Conservation (phyloP, 1,140 invertebrate species). For the Mya arenaria region DNA sequence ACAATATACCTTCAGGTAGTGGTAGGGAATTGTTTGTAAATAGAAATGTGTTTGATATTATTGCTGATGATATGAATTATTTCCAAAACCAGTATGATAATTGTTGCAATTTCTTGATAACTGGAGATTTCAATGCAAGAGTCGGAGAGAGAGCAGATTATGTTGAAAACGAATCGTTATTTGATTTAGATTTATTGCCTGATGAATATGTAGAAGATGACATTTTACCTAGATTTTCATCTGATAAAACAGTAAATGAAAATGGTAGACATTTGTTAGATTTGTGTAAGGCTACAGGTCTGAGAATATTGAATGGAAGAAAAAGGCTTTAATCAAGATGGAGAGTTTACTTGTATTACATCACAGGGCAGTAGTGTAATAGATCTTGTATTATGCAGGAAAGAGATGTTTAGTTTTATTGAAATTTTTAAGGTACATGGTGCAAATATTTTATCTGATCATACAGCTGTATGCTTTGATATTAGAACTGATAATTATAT, state of each 20-base stretch:
- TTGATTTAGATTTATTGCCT: not conserved
- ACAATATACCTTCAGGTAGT: not conserved
- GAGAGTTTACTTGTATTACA: conserved; percentile 14
- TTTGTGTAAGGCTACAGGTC: conserved; percentile 5
- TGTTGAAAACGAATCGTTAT: not conserved
- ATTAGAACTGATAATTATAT: not conserved
- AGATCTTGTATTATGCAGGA: conserved; percentile 6
- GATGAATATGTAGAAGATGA: not conserved
- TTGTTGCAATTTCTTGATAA: not conserved
- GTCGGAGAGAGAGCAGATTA: not conserved
- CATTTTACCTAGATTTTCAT: not conserved
- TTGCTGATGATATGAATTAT: not conserved
- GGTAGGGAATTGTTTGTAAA: conserved; percentile 1
- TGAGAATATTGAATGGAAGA: conserved; percentile 16
- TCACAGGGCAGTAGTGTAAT: not conserved
- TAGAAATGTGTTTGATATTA: not conserved
- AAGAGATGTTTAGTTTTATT: not conserved
- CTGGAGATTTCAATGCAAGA: not conserved
- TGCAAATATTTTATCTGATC: conserved; percentile 32
- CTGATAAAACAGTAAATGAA: not conserved
- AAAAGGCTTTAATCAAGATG: not conserved
- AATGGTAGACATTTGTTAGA: conserved; percentile 5
- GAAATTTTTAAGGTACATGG: not conserved
- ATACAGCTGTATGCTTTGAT: not conserved
- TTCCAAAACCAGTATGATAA: not conserved